Conservation (phyloP, 2,797 vertebrate species). For the Aplochiton taeniatus region DNA sequence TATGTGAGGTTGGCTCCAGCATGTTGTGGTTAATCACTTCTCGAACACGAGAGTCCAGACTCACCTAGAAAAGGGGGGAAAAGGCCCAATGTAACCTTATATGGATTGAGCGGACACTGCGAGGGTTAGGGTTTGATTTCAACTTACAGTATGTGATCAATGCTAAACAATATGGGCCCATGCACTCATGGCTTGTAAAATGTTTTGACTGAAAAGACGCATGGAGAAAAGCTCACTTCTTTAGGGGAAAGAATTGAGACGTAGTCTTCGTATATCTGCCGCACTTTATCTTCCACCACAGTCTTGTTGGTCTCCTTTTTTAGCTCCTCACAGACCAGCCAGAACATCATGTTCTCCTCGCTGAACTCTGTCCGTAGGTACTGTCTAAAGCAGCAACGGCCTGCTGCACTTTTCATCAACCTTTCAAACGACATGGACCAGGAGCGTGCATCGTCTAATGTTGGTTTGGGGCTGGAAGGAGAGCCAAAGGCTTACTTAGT, state of each 20-base stretch:
- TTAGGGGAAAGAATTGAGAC: slow-evolving; percentile 97
- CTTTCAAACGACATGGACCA: slow-evolving; percentile 92
- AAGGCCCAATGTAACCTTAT: no score
- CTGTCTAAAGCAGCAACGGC: slow-evolving; percentile 88
- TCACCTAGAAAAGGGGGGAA: slow-evolving; percentile 80
- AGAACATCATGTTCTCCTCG: slow-evolving; percentile 99
- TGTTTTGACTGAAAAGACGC: not conserved
- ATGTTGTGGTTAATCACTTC: slow-evolving; percentile 96
- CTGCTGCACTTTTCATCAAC: slow-evolving; percentile 89
- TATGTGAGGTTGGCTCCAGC: slow-evolving; percentile 90
- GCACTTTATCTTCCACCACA: slow-evolving; percentile 91
- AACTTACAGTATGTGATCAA: not conserved
- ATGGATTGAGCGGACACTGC: no score
- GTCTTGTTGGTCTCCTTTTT: slow-evolving; percentile 92
- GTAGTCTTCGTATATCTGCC: slow-evolving; percentile 95
- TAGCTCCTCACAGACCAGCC: slow-evolving; percentile 95
- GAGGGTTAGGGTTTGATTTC: not conserved
- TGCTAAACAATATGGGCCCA: not conserved
- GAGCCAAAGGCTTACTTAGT: not conserved
- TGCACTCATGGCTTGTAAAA: not conserved
- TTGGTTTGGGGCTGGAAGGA: slow-evolving; percentile 78
- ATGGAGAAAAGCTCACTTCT: slow-evolving; percentile 84
- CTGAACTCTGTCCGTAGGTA: slow-evolving; percentile 97
- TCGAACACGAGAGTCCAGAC: slow-evolving; percentile 91
- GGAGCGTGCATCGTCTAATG: slow-evolving; percentile 86